Base-by-base conservation (phyloP, 1,140 invertebrate species). In the Dermatophagoides farinae region DNA sequence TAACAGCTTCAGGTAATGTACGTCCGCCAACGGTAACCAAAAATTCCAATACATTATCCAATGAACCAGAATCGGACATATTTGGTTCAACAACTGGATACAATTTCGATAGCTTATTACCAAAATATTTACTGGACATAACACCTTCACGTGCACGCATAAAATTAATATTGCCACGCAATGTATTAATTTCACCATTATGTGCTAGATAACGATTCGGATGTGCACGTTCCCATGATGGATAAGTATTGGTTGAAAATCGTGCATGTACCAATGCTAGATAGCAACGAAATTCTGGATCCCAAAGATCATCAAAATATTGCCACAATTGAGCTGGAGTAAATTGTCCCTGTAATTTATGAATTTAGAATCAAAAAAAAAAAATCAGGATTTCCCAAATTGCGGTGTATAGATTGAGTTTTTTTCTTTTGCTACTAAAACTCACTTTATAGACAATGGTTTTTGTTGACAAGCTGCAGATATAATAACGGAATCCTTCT, bases 101-200 rank as follows among this genome's bases (percentile, higher is more conserved):
- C 0, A 99, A 77, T 62, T 83, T 79, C 66, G 86, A 82, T 22
- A 99, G 73, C 23, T 88, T 77, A 66, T 80, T 75, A 5, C 88
- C 87, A 70, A 84, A 95, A 14, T 81, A 65, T 1, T 79, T 73
- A 70, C 84, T 92, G 65, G 84, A 81, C 95, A 99, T 98, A 0
- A 97, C 88, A 60, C 95, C 95, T 74, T 98, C 95, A 57, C 95
- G 79, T 37, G 93, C 93, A 71, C 91, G 90, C 92, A 98, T 98
- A 52, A 90, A 79, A 73, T 99, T 99, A 0, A 96, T 86, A 71
- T 98, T 99, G 60, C 95, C 95, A 63, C 91, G 80, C 31, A 97
- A 78, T 6, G 93, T 98, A 73, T 98, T 98, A 70, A 99, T 99
- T 77, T 99, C 95, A 52, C 95, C 95, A 77, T 99, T 99, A 75